phyloP scores from a whole-genome alignment of 1,140 invertebrate genomes.

The Drosophila athabasca region DNA sequence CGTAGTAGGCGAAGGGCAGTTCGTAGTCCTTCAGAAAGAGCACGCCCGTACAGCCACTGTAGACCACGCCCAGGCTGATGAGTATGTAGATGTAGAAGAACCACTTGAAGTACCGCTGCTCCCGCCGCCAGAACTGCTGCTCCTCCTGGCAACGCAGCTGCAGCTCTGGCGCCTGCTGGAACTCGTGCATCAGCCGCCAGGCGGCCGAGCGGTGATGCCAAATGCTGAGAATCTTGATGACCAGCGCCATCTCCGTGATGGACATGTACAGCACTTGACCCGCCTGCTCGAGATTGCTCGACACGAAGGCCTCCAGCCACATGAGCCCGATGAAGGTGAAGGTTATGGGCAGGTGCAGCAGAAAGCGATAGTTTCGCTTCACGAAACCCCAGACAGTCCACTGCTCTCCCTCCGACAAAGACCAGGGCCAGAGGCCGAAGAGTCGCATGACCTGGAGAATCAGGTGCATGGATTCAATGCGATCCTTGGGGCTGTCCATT shows the following conservation, averaged over 20 bases:
- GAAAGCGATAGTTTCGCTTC: constrained; percentile 42
- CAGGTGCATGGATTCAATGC: constrained; percentile 37
- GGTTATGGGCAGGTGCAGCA: constrained; percentile 69
- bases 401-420: neutral
- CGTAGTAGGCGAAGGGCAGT: constrained; percentile 68
- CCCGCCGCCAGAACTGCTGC: constrained; percentile 28
- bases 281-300: constrained; percentile 62
- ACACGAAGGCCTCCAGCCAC: constrained; percentile 70
- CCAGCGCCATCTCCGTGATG: constrained; percentile 62
- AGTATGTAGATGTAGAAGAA: constrained; percentile 54
- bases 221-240: constrained; percentile 70
- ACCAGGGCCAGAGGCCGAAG: constrained; percentile 70
- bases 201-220: constrained; percentile 50
- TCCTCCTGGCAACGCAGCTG: constrained; percentile 40
- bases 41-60: constrained; percentile 50
- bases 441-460: constrained; percentile 57
- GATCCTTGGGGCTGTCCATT: constrained; percentile 45
- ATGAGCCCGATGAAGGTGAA: constrained; percentile 69
- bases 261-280: constrained; percentile 76
- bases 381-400: constrained; percentile 9
- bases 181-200: constrained; percentile 49
- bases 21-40: constrained; percentile 53
- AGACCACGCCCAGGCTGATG: constrained; percentile 57
- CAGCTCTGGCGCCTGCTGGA: constrained; percentile 21
- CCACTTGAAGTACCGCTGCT: constrained; percentile 55